Conservation (phyloP, 1,140 invertebrate genomes). For the Conopomorpha cramerella region DNA sequence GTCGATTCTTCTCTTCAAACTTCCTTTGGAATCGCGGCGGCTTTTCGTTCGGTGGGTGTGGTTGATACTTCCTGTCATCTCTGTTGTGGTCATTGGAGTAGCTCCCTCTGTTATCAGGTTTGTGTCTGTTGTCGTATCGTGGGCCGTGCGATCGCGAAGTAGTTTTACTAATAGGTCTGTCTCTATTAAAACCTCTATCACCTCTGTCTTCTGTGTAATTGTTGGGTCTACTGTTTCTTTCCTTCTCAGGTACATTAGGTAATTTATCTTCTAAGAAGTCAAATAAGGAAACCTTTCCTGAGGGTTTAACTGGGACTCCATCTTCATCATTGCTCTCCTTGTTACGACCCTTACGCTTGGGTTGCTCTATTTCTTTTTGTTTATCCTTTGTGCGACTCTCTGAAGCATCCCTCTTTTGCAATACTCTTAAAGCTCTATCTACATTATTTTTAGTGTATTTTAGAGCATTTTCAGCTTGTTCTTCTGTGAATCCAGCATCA, state of each 20-base stretch:
- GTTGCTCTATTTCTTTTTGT: constrained; percentile 34
- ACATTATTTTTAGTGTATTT: constrained; percentile 75
- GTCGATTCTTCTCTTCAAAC: constrained; percentile 52
- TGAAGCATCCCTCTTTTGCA: constrained; percentile 64
- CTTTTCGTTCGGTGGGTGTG: constrained; percentile 36
- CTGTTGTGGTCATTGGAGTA: constrained; percentile 15
- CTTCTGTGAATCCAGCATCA: constrained; percentile 77
- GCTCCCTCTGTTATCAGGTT: constrained; percentile 27
- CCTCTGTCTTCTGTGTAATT: constrained; percentile 25
- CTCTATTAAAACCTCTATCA: constrained; percentile 19
- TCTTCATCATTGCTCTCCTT: constrained; percentile 63
- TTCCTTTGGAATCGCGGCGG: constrained; percentile 57
- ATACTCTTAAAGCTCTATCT: constrained; percentile 69
- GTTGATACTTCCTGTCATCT: constrained; percentile 46
- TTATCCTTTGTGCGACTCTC: constrained; percentile 49
- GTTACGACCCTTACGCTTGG: constrained; percentile 57
- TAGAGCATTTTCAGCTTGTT: constrained; percentile 76
- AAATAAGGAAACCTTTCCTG: constrained; percentile 83
- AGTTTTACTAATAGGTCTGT: constrained; percentile 27
- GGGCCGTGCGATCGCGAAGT: constrained; percentile 27
- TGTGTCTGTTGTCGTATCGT: constrained; percentile 34
- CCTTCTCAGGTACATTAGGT: constrained; percentile 62
- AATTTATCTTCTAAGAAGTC: constrained; percentile 87
- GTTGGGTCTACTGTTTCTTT: constrained; percentile 31
- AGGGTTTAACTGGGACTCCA: constrained; percentile 71